Conservation (phyloP, 2,113 vertebrate species). For the Struthidea cinerea region DNA sequence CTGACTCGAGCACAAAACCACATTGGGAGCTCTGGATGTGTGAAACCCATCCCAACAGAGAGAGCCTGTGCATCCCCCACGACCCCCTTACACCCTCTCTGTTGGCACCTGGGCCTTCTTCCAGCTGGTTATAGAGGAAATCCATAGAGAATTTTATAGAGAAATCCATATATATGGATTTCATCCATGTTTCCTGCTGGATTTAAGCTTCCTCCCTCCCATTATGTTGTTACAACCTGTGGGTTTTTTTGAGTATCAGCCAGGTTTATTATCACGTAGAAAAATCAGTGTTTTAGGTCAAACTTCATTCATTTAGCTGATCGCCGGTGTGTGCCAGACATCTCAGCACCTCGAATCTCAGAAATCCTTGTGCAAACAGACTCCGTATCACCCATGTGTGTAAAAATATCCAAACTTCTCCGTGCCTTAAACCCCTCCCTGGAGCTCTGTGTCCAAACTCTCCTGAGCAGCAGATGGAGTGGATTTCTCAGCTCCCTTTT, state of each 20-base stretch:
- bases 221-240: not conserved
- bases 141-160: not conserved
- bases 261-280: not conserved
- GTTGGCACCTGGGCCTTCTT: not conserved
- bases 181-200: not conserved
- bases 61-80: not conserved
- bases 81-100: too few species aligned
- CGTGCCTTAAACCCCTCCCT: rapidly evolving
- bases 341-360: not conserved
- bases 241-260: not conserved
- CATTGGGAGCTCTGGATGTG: rapidly evolving
- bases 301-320: not conserved
- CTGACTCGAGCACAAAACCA: not conserved
- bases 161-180: not conserved
- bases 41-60: not conserved
- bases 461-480: not conserved
- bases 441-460: not conserved
- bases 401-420: not conserved
- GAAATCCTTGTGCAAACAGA: not conserved
- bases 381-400: too few species aligned
- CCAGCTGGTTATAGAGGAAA: not conserved
- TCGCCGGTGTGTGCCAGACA: not conserved
- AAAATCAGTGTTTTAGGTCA: not conserved
- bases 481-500: not conserved
- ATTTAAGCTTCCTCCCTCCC: not conserved